Evolutionary conservation across 2,797 vertebrate genomes (phyloP).

Genomic region (Ficedula albicollis): DNA sequence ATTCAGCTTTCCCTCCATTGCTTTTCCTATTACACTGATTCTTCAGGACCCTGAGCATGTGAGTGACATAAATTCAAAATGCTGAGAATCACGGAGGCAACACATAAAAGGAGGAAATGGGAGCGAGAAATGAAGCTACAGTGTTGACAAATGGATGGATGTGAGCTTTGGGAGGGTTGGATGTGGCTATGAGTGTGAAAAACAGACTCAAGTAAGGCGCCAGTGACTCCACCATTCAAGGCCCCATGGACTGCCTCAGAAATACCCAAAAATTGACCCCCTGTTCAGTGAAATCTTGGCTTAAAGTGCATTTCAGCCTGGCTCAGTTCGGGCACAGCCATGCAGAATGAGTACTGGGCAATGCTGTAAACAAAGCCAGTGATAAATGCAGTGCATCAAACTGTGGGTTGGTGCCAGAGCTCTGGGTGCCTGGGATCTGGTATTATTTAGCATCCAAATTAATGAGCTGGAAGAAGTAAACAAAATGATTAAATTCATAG

Average conservation of each 20-base stretch:
- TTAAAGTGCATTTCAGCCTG: neutral
- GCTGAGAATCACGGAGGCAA: neutral
- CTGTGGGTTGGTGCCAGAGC: conserved; percentile 25
- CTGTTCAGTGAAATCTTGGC: neutral
- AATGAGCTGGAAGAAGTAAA: conserved; percentile 68
- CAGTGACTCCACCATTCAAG: neutral
- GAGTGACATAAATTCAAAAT: conserved; percentile 40
- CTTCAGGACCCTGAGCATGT: conserved; percentile 28
- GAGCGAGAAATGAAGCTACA: neutral
- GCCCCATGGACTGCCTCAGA: neutral
- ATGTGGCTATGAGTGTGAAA: neutral
- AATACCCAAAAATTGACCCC: neutral
- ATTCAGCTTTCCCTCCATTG: neutral
- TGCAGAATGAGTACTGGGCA: neutral
- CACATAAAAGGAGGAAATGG: neutral
- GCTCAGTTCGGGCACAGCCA: neutral
- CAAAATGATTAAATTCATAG: conserved; percentile 68
- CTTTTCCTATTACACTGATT: conserved; percentile 30
- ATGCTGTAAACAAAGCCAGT: conserved; percentile 12
- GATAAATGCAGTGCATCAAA: conserved; percentile 25
- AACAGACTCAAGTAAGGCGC: neutral
- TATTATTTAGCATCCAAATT: conserved; percentile 72
- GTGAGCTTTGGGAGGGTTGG: neutral
- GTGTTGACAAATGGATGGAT: neutral
- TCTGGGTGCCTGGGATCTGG: conserved; percentile 50